Evolutionary conservation across 2,113 vertebrate genomes (phyloP).

Genomic region (Hydrolagus affinis): DNA sequence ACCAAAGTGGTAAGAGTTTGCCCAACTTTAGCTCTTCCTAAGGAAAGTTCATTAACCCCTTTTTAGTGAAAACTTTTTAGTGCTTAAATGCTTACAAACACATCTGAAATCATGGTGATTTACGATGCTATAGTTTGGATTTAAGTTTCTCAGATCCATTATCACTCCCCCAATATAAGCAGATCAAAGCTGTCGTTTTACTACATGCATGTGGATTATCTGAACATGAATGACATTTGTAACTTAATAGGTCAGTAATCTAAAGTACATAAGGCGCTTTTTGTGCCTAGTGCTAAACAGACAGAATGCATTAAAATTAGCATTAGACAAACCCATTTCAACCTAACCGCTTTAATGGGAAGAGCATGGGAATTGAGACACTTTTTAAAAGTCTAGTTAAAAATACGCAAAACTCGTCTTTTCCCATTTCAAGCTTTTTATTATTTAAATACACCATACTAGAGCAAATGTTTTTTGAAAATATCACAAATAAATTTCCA

Average conservation of each 20-base stretch:
- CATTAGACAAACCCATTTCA: slow-evolving; percentile 11
- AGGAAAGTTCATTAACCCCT: slow-evolving; percentile 1
- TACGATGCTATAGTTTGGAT: not conserved
- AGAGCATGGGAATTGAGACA: not conserved
- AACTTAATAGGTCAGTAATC: slow-evolving; percentile 74
- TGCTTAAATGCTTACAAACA: slow-evolving; percentile 10
- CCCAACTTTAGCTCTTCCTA: not conserved
- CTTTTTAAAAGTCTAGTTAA: slow-evolving; percentile 8
- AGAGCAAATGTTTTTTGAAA: slow-evolving; percentile 99
- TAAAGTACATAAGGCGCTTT: slow-evolving; percentile 62
- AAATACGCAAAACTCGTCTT: slow-evolving; percentile 46
- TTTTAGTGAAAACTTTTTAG: not conserved
- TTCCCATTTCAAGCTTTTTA: slow-evolving; percentile 86
- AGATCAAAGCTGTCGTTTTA: slow-evolving; percentile 81
- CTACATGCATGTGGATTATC: slow-evolving; percentile 77
- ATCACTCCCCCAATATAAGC: slow-evolving; percentile 71
- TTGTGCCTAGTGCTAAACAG: slow-evolving; percentile 67
- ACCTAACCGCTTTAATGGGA: not conserved
- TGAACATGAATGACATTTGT: slow-evolving; percentile 76
- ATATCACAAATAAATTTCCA: slow-evolving; percentile 99
- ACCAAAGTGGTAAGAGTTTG: not conserved
- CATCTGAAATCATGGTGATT: not conserved
- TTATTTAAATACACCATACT: slow-evolving; percentile 99
- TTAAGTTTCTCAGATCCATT: slow-evolving; percentile 78
- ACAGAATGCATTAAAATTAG: slow-evolving; percentile 45